phyloP scores from a whole-genome alignment of 92 coral and sea anemone genomes.

The Muricea muricata region DNA sequence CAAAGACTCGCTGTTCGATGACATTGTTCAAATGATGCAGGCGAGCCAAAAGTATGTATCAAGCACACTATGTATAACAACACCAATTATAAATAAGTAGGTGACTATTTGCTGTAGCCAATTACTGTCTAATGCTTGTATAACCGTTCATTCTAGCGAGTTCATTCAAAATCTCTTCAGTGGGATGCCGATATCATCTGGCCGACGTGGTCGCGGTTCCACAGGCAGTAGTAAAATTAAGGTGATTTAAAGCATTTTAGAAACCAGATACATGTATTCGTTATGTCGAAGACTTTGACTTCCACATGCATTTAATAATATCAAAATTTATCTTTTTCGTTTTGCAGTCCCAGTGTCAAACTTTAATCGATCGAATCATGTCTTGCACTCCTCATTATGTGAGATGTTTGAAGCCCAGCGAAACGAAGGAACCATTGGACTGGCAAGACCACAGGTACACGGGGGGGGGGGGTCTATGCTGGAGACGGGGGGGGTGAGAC shows the following conservation, averaged over 20 bases:
- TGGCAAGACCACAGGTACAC: slow-evolving; percentile 80
- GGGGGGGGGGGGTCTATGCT: too few relatives aligned
- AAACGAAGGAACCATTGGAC: slow-evolving; percentile 80
- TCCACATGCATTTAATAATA: too few relatives aligned
- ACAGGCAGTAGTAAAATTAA: slow-evolving; percentile 83
- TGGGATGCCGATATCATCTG: slow-evolving; percentile 50
- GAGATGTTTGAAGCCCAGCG: slow-evolving; percentile 88
- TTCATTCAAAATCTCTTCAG: slow-evolving; percentile 40
- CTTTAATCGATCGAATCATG: slow-evolving; percentile 78
- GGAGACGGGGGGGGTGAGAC: too few relatives aligned
- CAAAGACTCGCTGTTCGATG: slow-evolving; percentile 82
- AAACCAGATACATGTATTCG: too few relatives aligned
- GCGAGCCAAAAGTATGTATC: slow-evolving; percentile 75
- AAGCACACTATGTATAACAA: not conserved
- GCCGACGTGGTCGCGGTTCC: slow-evolving; percentile 74
- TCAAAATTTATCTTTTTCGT: too few relatives aligned
- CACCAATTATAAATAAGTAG: not conserved
- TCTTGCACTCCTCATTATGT: slow-evolving; percentile 93
- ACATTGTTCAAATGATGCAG: slow-evolving; percentile 83
- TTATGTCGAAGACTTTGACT: too few relatives aligned
- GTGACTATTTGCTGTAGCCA: too few relatives aligned
- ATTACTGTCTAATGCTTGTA: too few relatives aligned
- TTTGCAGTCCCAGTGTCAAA: slow-evolving; percentile 77
- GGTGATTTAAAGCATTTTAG: too few relatives aligned
- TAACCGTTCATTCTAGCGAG: not conserved